Evolutionary conservation across 1,140 invertebrate genomes (phyloP), one percentile per base, ranked within the genome.

Genomic region (Argopecten irradians): DNA sequence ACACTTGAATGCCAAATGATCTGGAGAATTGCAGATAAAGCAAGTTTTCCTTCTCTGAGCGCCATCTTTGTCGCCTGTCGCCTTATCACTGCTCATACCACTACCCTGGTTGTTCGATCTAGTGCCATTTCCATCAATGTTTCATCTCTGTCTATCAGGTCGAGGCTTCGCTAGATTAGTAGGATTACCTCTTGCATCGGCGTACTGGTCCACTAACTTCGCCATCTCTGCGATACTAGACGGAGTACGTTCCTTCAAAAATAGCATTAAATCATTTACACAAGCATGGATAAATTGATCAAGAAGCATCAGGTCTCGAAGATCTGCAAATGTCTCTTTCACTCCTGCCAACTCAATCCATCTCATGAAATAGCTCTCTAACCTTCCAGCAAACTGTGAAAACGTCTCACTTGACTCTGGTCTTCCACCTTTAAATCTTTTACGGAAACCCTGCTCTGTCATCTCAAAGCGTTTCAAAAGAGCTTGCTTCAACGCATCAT

Each of bases 401-500:
- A 55, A 55, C 14, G 87, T 88, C 83, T 90, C 87, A 13, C 84
- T 87, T 13, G 19, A 32, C 19, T 90, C 86, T 14, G 83, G 82
- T 71, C 82, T 84, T 28, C 87, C 22, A 5, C n/a, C 71, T 28
- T 19, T n/a, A 19, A 82, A 82, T 83, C 71, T 84, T 9, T 34
- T 22, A 28, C 46, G 34, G 36, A 86, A 90, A 1, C 89, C 87
- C 11, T 90, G 84, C 43, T 86, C 87, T 2, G 89, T 86, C 36
- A 90, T 39, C 16, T 89, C 39, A 83, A 43, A 90, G 11, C 89
- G 35, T 39, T 89, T 86, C 34, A 90, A 55, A 11, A 90, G 34
- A 0, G 89, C 89, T 41, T 7, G 71, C 83, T 90, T 90, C 16
- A 90, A 46, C n/a, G 3, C 14, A 16, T 87, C 85, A 84, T 91